Evolutionary conservation across 1,140 invertebrate species (phyloP), one percentile per base, ranked within the genome.

Genomic region (Drosophila bifasciata): DNA sequence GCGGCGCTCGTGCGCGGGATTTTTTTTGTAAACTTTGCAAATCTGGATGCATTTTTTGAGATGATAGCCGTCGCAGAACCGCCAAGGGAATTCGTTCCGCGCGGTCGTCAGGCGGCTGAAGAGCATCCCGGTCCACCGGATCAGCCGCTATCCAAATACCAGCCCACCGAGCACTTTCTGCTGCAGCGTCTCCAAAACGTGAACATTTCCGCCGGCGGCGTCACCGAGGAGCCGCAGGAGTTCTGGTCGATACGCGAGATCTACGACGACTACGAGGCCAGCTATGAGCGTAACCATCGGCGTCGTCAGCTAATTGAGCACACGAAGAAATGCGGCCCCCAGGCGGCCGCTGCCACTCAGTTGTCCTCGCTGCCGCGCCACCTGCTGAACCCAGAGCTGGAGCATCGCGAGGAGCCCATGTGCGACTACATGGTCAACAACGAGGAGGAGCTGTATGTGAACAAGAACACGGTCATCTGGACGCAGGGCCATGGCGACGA

Each of bases 391-490:
- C 83, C 84, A 7, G 15, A 17, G 2, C 17, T 36, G 13, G 50
- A 69, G 19, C 51, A 41, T 2, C 70, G 70, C 1, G 76, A 79
- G 17, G 78, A 81, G 32, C 83, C 88, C 17, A 89, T 91, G 79
- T 88, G 74, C 44, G 90, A 91, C 45, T 91, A 88, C 25, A 73
- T 90, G 46, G 76, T 91, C 0, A 92, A 91, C 67, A 91, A 91
- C 77, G 97, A 98, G 92, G 97, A 98, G 92, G 97, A 99, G 92
- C 92, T 99, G 13, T 99, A 97, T 93, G 94, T 97, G 9, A 95
- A 94, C 72, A 96, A 95, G 5, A 94, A 95, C 85, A 96, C 96
- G 17, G 97, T 96, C 16, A 94, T 98, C 19, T 97, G 97, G 94
- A 94, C 94, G 3, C 70, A 81, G 59, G 92, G 92, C 5, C 50